phyloP scores from a whole-genome alignment of 1,140 invertebrate genomes.

The Aleiodes sp. region DNA sequence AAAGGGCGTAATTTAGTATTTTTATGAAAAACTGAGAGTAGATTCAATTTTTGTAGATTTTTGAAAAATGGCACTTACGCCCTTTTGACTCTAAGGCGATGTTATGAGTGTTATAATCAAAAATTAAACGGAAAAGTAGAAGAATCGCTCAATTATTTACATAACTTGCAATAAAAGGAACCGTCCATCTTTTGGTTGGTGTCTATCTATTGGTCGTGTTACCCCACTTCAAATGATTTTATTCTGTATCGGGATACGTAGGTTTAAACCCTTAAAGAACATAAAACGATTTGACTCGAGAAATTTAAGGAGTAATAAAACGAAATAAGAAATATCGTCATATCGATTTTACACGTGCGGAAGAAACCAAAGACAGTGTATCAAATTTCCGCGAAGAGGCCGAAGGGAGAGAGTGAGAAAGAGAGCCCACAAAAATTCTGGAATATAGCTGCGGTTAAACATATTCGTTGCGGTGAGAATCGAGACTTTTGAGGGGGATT shows the following conservation, averaged over 20 bases:
- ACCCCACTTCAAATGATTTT: neutral
- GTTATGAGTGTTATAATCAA: too few species aligned
- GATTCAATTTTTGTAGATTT: too few species aligned
- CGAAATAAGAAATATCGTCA: neutral
- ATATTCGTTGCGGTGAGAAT: neutral
- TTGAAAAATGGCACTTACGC: too few species aligned
- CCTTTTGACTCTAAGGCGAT: too few species aligned
- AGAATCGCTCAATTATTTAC: too few species aligned
- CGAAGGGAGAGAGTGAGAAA: neutral
- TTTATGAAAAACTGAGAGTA: too few species aligned
- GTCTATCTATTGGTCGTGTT: too few species aligned
- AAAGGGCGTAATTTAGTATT: too few species aligned
- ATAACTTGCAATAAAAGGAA: too few species aligned
- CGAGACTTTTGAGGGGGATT: neutral
- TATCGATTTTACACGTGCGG: conserved; percentile 24
- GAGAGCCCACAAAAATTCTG: conserved; percentile 32
- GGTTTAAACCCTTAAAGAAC: neutral
- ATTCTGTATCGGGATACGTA: neutral
- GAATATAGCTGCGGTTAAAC: neutral
- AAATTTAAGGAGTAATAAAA: neutral
- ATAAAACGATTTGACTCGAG: neutral
- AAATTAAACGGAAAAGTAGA: too few species aligned
- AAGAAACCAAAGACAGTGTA: conserved; percentile 17
- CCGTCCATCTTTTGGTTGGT: too few species aligned
- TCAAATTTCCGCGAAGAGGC: conserved; percentile 1